Evolutionary conservation across 2,888 invertebrate genomes (phyloP).

Genomic region (Oligia latruncula): DNA sequence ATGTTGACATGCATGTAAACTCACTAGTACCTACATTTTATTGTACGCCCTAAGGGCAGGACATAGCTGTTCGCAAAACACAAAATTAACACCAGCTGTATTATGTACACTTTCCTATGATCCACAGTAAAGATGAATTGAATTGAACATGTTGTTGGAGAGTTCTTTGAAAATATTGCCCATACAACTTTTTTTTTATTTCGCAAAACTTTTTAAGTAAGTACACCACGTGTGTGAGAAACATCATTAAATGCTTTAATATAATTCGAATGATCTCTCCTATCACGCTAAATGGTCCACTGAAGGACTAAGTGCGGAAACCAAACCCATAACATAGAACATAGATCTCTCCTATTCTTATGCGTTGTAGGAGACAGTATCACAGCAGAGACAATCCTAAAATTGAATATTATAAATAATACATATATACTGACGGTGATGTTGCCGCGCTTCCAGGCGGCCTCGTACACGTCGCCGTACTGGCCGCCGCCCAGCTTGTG

Average conservation of each 20-base stretch:
- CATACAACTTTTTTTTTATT: background rate
- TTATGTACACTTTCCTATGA: too few species aligned
- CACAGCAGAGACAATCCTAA: background rate
- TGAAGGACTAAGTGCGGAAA: too few species aligned
- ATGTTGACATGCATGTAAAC: too few species aligned
- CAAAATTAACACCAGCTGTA: too few species aligned
- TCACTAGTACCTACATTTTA: too few species aligned
- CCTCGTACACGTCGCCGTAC: constrained; percentile 99
- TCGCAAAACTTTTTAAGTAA: background rate
- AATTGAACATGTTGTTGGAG: background rate
- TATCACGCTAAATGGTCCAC: too few species aligned
- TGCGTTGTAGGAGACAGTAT: background rate
- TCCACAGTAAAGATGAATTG: too few species aligned
- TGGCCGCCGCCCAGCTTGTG: constrained; percentile 98
- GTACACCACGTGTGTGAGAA: background rate
- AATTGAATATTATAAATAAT: too few species aligned
- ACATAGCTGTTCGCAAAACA: too few species aligned
- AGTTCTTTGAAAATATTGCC: background rate
- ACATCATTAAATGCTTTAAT: background rate
- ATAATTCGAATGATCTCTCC: background rate
- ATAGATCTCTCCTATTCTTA: background rate
- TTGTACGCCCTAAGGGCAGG: too few species aligned
- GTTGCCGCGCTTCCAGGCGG: constrained; percentile 98
- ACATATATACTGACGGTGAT: constrained; percentile 92
- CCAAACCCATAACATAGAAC: too few species aligned